Percentiles rank a stretch among this genome's conserved stretches.
These are phyloP conservation scores for Conistra vaccinii DNA, from an alignment of 2,888 invertebrate species.

Conservation along the genomic window DNA sequence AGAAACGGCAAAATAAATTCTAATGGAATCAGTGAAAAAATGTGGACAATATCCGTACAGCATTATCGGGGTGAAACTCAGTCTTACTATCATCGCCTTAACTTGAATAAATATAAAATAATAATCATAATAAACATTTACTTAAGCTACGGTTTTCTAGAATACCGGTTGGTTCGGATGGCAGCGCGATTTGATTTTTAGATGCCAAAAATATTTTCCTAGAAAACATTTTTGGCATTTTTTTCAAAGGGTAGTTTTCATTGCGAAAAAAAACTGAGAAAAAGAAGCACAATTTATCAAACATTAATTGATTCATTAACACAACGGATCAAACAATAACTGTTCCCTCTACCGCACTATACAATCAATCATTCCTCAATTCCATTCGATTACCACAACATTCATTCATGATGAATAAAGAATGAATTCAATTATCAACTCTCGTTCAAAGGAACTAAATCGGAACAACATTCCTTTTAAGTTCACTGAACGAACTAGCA, in stretches of 20 bases:
- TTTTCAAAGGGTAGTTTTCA: no score
- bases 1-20: background rate
- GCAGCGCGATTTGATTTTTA: background rate
- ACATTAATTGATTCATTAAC: slow-evolving; percentile 1
- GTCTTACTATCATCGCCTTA: background rate
- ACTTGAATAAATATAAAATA: background rate
- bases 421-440: slow-evolving; percentile 50
- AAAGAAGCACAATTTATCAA: background rate
- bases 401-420: slow-evolving; percentile 45
- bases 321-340: slow-evolving; percentile 9
- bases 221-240: no score
- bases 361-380: slow-evolving; percentile 39
- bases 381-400: slow-evolving; percentile 42
- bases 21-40: background rate
- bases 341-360: background rate
- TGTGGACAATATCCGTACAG: background rate
- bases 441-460: slow-evolving; percentile 49
- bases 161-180: background rate
- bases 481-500: slow-evolving; percentile 36
- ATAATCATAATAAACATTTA: background rate
- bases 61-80: background rate
- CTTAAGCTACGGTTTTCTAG: no score
- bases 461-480: slow-evolving; percentile 48
- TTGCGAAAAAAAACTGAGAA: background rate
- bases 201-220: no score